Conservation (phyloP, 1,140 invertebrate genomes). For the Phenacoccus solenopsis region DNA sequence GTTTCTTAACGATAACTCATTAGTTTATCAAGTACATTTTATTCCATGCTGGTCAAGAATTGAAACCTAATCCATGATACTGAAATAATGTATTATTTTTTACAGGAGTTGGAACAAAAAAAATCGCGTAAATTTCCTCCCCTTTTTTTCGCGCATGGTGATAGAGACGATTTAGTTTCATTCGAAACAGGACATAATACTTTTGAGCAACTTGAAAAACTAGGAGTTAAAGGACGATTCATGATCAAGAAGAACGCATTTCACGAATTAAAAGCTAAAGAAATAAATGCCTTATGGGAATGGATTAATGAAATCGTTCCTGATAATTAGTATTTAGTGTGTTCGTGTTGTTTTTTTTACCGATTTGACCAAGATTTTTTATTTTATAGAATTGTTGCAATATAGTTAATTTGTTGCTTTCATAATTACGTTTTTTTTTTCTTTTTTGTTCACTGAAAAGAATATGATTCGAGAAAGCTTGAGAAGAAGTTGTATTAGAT, state of each 20-base stretch:
- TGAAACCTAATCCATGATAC: neutral
- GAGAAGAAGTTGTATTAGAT: too few species aligned
- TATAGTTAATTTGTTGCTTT: too few species aligned
- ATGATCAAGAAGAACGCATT: conserved; percentile 35
- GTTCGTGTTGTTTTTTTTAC: too few species aligned
- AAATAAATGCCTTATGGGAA: conserved; percentile 37
- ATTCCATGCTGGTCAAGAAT: too few species aligned
- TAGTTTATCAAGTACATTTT: conserved; percentile 32
- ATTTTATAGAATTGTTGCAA: too few species aligned
- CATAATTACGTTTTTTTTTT: too few species aligned
- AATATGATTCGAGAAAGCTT: too few species aligned
- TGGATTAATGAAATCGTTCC: conserved; percentile 35
- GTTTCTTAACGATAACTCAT: conserved; percentile 52
- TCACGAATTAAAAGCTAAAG: conserved; percentile 40
- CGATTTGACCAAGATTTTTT: too few species aligned
- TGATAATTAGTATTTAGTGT: neutral
- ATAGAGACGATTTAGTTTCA: conserved; percentile 40
- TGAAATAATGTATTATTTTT: neutral
- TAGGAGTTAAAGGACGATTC: conserved; percentile 40
- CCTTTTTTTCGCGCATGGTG: conserved; percentile 35
- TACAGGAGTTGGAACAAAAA: conserved; percentile 7
- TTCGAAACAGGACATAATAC: conserved; percentile 40
- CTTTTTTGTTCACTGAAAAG: too few species aligned
- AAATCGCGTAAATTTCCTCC: conserved; percentile 26
- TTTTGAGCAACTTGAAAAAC: conserved; percentile 34